Evolutionary conservation across 37 sponge, comb jelly and placozoan species (phyloP), one percentile per base, ranked within the genome.

Genomic region (Lycopodina hypogea): DNA sequence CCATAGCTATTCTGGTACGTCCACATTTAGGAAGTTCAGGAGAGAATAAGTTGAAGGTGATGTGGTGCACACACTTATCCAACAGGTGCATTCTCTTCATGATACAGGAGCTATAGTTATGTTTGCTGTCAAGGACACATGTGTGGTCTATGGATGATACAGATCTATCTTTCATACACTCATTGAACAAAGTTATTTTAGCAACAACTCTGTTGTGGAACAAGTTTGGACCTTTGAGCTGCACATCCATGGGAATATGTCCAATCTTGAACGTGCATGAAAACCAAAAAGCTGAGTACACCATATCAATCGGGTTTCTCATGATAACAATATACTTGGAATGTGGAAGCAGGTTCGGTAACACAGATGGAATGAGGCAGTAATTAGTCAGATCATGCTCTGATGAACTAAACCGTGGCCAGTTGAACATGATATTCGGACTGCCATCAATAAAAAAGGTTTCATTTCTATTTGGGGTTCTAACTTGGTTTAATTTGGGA

Each of bases 241-340:
- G 17, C 9, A 51, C 38, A 33, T 32, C 3, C 37, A 17, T 17
- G 8, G 70, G 32, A 18, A 72, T 24, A 8, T 4, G 8, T 12
- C 48, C 48, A 9, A 45, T 45, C 48, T 9, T 45, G n/a, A n/a
- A 50, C 30, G 79, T 79, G 69, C 79, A 81, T 1, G 81, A 80
- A 36, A 71, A 79, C 86, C 86, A 86, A 48, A 79, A 86, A 3
- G 80, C 64, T 14, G 86, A 86, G 37, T 86, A 86, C 7, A 79
- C 26, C 68, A 78, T 73, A 0, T 60, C 24, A 6, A 79, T 23
- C 17, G 86, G 86, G 61, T 86, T 50, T 37, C 86, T 58, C 80
- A 86, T 74, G 14, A 79, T 67, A n/a, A 79, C 86, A 51, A 86
- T 66, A 56, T 45, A 86, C 69, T 79, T 86, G 17, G 80, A 38